Percentiles rank a stretch among this genome's conserved stretches.
phyloP scores from a whole-genome alignment of 1,140 invertebrate genomes.

The Hesperophylax magnus region DNA sequence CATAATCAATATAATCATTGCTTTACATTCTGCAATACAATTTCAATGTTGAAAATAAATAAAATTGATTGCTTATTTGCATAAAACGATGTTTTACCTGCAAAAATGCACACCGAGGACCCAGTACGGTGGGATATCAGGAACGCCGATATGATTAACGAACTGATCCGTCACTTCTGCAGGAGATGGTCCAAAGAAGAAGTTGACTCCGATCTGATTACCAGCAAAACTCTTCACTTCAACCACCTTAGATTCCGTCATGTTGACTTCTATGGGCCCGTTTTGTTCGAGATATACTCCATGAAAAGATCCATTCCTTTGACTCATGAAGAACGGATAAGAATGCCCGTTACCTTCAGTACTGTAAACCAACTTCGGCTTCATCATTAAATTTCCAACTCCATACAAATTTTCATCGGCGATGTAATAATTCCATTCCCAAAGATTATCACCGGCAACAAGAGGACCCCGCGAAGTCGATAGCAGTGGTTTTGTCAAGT shows the following conservation, averaged over 20 bases:
- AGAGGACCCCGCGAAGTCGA: constrained; percentile 63
- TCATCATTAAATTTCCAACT: constrained; percentile 58
- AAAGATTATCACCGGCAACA: constrained; percentile 64
- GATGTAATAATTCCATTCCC: constrained; percentile 65
- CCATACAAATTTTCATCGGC: constrained; percentile 59
- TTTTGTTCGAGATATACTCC: constrained; percentile 59
- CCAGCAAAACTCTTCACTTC: constrained; percentile 58
- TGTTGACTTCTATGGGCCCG: constrained; percentile 61
- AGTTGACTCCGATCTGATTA: constrained; percentile 57
- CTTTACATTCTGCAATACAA: no score
- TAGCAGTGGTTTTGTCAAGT: constrained; percentile 57
- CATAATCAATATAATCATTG: no score
- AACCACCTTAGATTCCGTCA: constrained; percentile 60
- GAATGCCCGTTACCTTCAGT: constrained; percentile 56
- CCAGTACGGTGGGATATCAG: constrained; percentile 57
- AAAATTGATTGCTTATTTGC: no score
- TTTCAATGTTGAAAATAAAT: no score
- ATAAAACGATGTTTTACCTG: constrained; percentile 57
- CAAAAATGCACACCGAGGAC: constrained; percentile 61
- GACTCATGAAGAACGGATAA: constrained; percentile 61
- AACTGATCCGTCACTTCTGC: constrained; percentile 58
- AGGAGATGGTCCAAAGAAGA: constrained; percentile 60
- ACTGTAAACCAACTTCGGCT: constrained; percentile 60
- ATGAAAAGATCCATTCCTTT: constrained; percentile 60
- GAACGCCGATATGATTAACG: constrained; percentile 8